Base-by-base conservation (phyloP, 2,113 vertebrate genomes). In the Cricetomys ansorgei region DNA sequence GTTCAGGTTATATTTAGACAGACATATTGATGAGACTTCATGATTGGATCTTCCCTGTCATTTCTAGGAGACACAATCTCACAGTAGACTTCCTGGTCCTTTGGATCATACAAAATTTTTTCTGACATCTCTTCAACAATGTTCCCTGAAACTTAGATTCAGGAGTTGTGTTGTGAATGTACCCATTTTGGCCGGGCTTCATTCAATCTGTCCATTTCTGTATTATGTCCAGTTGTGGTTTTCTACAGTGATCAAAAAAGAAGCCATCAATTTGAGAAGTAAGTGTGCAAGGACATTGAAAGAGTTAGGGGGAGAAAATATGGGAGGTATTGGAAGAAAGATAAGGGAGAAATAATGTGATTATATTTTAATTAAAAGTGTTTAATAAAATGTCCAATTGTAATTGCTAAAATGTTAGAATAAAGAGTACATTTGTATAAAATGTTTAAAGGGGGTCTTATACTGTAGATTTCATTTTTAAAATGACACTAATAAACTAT, bases 391-490 rank as follows among this genome's bases (percentile, higher is more conserved):
- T 80, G 7, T 85, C 83, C 57, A 53, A 72, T 31, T 75, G 3
- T 89, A 45, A 89, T 40, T 70, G 40, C 67, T 80, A 69, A 95
- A 76, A 95, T 5, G 12, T 29, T 37, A 93, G 40, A 92, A 76
- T 72, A 93, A 92, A 53, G 17, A 92, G 10, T 34, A 70, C 59
- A 95, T 95, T 79, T 80, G 37, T 16, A 29, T 48, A 70, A 65
- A 76, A 3, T 57, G 5, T 89, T 94, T 87, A 67, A 77, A 84
- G 89, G 53, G 0, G 27, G 34, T 91, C 64, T 93, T 25, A 84
- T 69, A 97, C 72, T 92, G 1, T 7, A 93, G 45, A 27, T 59
- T 95, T 92, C 69, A 72, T 65, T 88, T 13, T 84, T 27, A 87
- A 87, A 89, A 88, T 96, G 40, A 9, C 7, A 92, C 34, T 75